phyloP scores from a whole-genome alignment of 2,797 vertebrate genomes.

The Clarias fuscus region DNA sequence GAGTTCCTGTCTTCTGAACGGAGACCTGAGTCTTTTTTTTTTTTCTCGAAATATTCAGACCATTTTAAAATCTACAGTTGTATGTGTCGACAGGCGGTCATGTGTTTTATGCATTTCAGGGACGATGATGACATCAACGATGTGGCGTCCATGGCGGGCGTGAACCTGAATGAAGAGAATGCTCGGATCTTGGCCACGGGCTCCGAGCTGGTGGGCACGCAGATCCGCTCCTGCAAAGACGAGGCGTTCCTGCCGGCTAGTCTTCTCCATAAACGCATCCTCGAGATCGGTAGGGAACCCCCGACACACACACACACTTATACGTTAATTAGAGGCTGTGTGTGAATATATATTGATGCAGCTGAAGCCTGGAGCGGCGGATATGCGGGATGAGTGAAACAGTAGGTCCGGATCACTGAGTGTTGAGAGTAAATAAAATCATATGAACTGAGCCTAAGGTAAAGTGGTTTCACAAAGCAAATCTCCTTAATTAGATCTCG shows the following conservation, averaged over 20 bases:
- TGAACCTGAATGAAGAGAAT: constrained; percentile 93
- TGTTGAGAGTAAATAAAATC: constrained; percentile 11
- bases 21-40: not conserved
- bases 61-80: not conserved
- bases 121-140: constrained; percentile 97
- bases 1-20: not conserved
- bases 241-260: constrained; percentile 87
- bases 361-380: constrained; percentile 9
- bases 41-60: not conserved
- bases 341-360: not conserved
- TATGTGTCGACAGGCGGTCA: not conserved
- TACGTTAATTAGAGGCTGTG: not conserved
- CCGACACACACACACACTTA: not conserved
- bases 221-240: constrained; percentile 92
- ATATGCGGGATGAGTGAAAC: constrained; percentile 6
- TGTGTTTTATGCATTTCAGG: constrained; percentile 64
- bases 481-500: not conserved
- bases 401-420: not conserved
- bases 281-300: constrained; percentile 85
- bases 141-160: constrained; percentile 94
- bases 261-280: constrained; percentile 82
- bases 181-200: constrained; percentile 91
- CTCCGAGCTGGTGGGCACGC: constrained; percentile 88
- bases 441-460: constrained; percentile 4
- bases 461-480: not conserved